phyloP scores from a whole-genome alignment of 2,888 invertebrate genomes.

The Drosophila niveifrons region DNA sequence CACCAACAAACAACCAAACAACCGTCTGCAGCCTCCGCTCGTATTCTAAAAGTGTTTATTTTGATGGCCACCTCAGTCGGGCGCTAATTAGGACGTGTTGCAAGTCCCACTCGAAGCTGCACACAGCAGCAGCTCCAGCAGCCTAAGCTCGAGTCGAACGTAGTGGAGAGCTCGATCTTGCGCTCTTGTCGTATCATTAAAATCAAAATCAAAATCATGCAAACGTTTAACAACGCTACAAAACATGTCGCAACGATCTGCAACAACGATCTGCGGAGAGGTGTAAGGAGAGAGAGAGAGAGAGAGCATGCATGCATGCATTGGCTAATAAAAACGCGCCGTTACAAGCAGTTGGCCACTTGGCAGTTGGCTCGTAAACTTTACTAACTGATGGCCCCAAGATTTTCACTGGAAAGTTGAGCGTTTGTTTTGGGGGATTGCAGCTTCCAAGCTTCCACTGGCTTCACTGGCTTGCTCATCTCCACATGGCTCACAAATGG shows the following conservation, averaged over 20 bases:
- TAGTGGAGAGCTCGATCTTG: conserved; percentile 6
- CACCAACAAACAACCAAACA: conserved; percentile 4
- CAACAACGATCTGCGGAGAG: conserved; percentile 8
- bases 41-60: conserved; percentile 82
- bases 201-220: conserved; percentile 76
- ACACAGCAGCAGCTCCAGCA: background rate
- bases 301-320: no score
- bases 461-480: background rate
- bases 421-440: conserved; percentile 28
- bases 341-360: conserved; percentile 79
- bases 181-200: conserved; percentile 62
- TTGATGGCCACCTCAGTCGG: conserved; percentile 76
- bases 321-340: conserved; percentile 71
- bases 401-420: conserved; percentile 46
- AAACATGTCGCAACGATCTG: conserved; percentile 71
- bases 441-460: background rate
- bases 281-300: background rate
- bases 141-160: conserved; percentile 6
- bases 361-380: conserved; percentile 69
- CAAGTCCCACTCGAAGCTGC: conserved; percentile 12
- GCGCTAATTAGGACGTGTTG: conserved; percentile 75
- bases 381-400: conserved; percentile 62
- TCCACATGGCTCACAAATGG: conserved; percentile 48
- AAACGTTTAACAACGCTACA: conserved; percentile 79
- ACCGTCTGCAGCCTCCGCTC: conserved; percentile 44